Evolutionary conservation across 2,888 invertebrate species (phyloP).

Genomic region (Polymixis lichenea): DNA sequence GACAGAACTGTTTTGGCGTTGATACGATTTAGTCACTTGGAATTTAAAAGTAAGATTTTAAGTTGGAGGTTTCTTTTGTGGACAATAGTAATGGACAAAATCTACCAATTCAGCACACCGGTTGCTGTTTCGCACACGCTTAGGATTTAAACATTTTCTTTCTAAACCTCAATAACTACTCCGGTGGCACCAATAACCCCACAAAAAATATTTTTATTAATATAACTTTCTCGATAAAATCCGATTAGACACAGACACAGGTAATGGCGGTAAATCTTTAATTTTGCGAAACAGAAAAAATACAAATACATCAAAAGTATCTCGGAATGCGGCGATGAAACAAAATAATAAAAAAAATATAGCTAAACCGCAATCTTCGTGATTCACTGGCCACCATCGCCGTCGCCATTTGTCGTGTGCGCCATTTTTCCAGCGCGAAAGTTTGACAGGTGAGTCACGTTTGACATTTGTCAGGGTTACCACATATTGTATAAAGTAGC

Average conservation of each 20-base stretch:
- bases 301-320: conserved; percentile 49
- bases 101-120: too few species aligned
- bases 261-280: conserved; percentile 53
- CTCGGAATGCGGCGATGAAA: conserved; percentile 43
- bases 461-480: conserved; percentile 64
- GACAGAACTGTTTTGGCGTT: conserved; percentile 1
- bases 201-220: conserved; percentile 4
- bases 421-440: conserved; percentile 79
- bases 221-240: conserved; percentile 55
- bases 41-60: background rate
- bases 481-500: conserved; percentile 1
- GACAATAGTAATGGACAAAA: background rate
- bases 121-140: too few species aligned
- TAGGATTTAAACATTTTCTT: background rate
- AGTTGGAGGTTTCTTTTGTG: background rate
- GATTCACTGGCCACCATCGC: conserved; percentile 62
- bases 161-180: background rate
- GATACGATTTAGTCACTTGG: background rate
- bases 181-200: background rate
- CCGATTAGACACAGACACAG: conserved; percentile 44
- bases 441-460: conserved; percentile 85
- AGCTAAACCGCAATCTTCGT: conserved; percentile 59
- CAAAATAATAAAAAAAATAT: conserved; percentile 47
- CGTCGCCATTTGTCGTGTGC: conserved; percentile 65
- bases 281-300: conserved; percentile 53